phyloP scores from a whole-genome alignment of 2,888 invertebrate genomes.

The Leptarthrus brevirostris region DNA sequence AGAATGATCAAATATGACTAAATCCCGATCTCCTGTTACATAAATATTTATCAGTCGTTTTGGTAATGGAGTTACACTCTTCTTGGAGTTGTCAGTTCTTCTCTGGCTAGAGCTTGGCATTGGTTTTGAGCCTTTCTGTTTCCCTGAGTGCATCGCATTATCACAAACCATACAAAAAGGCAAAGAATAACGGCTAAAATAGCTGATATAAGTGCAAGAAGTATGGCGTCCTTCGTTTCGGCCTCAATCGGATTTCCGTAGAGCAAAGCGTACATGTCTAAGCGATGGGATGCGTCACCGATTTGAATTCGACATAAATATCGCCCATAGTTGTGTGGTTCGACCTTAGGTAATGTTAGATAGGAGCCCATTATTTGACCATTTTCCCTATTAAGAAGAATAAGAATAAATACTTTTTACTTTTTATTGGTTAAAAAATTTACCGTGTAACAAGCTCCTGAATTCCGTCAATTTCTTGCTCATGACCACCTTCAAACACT shows the following conservation, averaged over 20 bases:
- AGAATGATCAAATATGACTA: background rate
- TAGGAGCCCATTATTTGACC: constrained; percentile 79
- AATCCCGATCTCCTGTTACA: background rate
- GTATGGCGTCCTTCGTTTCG: constrained; percentile 29
- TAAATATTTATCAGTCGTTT: constrained; percentile 15
- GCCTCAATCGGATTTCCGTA: constrained; percentile 53
- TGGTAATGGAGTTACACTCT: constrained; percentile 18
- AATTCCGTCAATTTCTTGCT: constrained; percentile 51
- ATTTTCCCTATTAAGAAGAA: constrained; percentile 76
- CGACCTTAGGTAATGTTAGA: constrained; percentile 72
- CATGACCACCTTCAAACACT: constrained; percentile 70
- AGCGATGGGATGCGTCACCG: constrained; percentile 65
- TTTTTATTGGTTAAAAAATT: background rate
- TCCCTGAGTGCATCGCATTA: constrained; percentile 10
- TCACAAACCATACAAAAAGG: constrained; percentile 41
- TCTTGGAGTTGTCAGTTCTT: constrained; percentile 7
- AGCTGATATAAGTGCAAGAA: constrained; percentile 45
- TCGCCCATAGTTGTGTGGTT: constrained; percentile 75
- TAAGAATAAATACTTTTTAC: no score
- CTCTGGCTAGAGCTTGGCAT: constrained; percentile 39
- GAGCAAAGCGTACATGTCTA: constrained; percentile 62
- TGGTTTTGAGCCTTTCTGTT: constrained; percentile 39
- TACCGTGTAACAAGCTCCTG: constrained; percentile 62
- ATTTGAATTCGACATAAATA: constrained; percentile 79
- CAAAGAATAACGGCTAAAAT: constrained; percentile 40